These are phyloP conservation scores for Anthophora plumipes DNA, from an alignment of 2,888 invertebrate genomes.

Conservation along the genomic window DNA sequence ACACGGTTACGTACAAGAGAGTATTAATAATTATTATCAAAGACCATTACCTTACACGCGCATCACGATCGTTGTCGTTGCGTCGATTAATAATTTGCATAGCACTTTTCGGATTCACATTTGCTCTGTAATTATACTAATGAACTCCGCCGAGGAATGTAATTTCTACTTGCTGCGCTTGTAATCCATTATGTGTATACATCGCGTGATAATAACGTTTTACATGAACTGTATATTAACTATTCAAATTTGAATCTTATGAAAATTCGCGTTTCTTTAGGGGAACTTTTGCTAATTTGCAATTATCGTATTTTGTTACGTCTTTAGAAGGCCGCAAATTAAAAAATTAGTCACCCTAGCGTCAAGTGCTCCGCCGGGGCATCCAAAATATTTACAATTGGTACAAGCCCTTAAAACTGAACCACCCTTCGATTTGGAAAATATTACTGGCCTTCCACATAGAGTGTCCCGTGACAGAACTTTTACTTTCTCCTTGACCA, in stretches of 20 bases:
- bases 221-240: slow-evolving; percentile 2
- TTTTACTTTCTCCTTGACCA: too few relatives aligned
- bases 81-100: slow-evolving; percentile 40
- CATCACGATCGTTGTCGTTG: not conserved
- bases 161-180: slow-evolving; percentile 13
- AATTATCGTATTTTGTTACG: too few relatives aligned
- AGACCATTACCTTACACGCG: slow-evolving; percentile 18
- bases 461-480: too few relatives aligned
- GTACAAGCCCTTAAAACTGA: too few relatives aligned
- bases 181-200: not conserved
- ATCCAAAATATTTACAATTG: too few relatives aligned
- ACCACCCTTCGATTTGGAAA: too few relatives aligned
- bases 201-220: not conserved
- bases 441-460: too few relatives aligned
- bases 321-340: too few relatives aligned
- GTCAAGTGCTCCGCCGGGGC: too few relatives aligned
- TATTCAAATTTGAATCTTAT: not conserved
- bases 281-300: not conserved
- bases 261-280: not conserved
- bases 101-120: slow-evolving; percentile 18
- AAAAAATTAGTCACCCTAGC: too few relatives aligned
- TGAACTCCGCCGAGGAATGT: slow-evolving; percentile 20
- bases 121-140: slow-evolving; percentile 40
- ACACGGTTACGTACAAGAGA: not conserved
- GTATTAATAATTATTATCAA: slow-evolving; percentile 50